These are phyloP conservation scores for Vespertilio murinus DNA, from an alignment of 2,797 vertebrate species.

Conservation along the genomic window DNA sequence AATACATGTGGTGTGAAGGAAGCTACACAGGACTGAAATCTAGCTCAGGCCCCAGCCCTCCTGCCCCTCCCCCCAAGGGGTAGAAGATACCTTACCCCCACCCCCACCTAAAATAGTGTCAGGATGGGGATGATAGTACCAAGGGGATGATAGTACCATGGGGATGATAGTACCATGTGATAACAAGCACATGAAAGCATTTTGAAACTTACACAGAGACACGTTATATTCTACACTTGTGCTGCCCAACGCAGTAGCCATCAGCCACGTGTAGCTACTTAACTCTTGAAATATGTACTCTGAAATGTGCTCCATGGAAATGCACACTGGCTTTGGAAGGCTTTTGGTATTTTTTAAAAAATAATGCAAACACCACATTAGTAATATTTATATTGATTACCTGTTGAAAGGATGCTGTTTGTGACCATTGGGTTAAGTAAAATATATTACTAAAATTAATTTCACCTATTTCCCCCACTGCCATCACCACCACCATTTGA, in stretches of 20 bases:
- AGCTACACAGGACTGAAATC: neutral
- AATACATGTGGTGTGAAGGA: neutral
- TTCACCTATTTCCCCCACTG: neutral
- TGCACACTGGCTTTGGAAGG: neutral
- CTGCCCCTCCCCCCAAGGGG: too few relatives aligned
- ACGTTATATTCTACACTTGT: neutral
- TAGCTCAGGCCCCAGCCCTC: neutral
- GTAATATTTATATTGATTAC: neutral
- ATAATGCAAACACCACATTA: neutral
- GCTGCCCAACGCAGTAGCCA: neutral
- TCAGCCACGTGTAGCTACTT: neutral
- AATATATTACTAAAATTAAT: neutral
- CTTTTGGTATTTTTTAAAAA: neutral
- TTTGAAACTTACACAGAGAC: neutral
- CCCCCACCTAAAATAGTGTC: too few relatives aligned
- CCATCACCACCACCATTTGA: neutral
- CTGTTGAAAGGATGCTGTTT: neutral
- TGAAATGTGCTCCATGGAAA: neutral
- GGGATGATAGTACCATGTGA: neutral
- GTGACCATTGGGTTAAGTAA: neutral
- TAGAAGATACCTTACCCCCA: neutral
- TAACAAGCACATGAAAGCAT: neutral
- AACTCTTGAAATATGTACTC: rapidly evolving
- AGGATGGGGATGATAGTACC: neutral
- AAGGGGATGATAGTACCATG: neutral